Percentiles rank a stretch among this genome's conserved stretches.
Conservation (phyloP, 2,113 vertebrate genomes). For the Zapus hudsonius region DNA sequence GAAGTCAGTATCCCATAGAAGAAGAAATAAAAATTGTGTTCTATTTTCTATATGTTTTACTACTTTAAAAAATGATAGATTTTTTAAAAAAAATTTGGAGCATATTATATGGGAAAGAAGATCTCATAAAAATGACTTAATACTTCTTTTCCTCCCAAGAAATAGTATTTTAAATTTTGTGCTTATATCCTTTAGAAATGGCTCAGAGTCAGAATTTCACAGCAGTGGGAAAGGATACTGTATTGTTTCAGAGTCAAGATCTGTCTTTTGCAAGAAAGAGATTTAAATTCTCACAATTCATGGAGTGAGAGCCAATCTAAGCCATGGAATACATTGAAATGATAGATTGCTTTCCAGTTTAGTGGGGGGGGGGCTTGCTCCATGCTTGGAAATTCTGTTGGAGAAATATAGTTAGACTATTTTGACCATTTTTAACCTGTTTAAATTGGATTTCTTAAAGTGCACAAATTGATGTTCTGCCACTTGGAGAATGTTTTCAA, state of each 20-base stretch:
- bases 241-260: constrained; percentile 73
- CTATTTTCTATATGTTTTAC: constrained; percentile 30
- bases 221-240: constrained; percentile 32
- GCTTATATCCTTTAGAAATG: constrained; percentile 59
- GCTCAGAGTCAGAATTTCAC: constrained; percentile 60
- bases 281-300: constrained; percentile 68
- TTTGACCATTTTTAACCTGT: constrained; percentile 80
- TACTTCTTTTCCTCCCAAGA: constrained; percentile 63
- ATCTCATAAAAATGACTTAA: constrained; percentile 58
- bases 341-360: constrained; percentile 39
- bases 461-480: constrained; percentile 80
- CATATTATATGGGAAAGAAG: constrained; percentile 62
- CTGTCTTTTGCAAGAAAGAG: constrained; percentile 65
- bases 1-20: neutral
- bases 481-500: constrained; percentile 81
- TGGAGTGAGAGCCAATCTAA: constrained; percentile 48
- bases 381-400: constrained; percentile 65
- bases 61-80: constrained; percentile 53
- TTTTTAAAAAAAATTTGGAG: constrained; percentile 70
- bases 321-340: constrained; percentile 64
- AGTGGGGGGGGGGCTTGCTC: constrained; percentile 19
- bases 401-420: constrained; percentile 71
- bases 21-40: constrained; percentile 39
- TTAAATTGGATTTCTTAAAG: constrained; percentile 83
- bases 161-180: constrained; percentile 63